Evolutionary conservation across 2,113 vertebrate genomes (phyloP), one percentile per base, ranked within the genome.

Genomic region (Henicopernis longicauda): DNA sequence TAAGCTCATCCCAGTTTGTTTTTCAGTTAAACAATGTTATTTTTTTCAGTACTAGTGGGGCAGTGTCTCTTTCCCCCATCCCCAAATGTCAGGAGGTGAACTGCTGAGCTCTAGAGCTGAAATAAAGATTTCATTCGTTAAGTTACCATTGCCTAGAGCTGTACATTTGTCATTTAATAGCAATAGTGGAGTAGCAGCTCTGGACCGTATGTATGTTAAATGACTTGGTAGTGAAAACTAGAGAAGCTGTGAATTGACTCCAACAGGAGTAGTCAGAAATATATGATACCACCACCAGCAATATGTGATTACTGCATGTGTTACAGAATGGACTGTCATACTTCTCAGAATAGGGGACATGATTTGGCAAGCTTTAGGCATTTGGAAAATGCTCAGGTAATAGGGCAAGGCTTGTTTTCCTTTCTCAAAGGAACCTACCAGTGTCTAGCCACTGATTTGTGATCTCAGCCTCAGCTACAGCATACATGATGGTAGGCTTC

Each of bases 201-300:
- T 15, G 1, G 59, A 59, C 31, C 8, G 7, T 61, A 26, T 0
- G 0, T 61, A 42, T 16, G 18, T 58, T 80, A 77, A 77, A 54
- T 67, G 18, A 50, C 22, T 84, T 69, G 9, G 17, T 34, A 73
- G 42, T 44, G 85, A 81, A 93, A 89, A 87, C 57, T 74, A 70
- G 40, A 80, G 44, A 70, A 82, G 26, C 34, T 21, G 16, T 61
- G 11, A 73, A 58, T 47, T 62, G 9, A 54, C 18, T 94, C 47
- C 19, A 84, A 59, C 13, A 61, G n/a, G 34, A 72, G 8, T 31
- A 20, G 23, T 81, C 52, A 80, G 61, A 90, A 92, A 57, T 71
- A 38, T 3, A 29, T 34, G 38, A 67, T 66, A 50, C 44, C 13
- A 72, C 42, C 9, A 72, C 7, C 36, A 91, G 70, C 57, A 82